phyloP scores from a whole-genome alignment of 2,888 invertebrate species.

The Melipona beecheii region DNA sequence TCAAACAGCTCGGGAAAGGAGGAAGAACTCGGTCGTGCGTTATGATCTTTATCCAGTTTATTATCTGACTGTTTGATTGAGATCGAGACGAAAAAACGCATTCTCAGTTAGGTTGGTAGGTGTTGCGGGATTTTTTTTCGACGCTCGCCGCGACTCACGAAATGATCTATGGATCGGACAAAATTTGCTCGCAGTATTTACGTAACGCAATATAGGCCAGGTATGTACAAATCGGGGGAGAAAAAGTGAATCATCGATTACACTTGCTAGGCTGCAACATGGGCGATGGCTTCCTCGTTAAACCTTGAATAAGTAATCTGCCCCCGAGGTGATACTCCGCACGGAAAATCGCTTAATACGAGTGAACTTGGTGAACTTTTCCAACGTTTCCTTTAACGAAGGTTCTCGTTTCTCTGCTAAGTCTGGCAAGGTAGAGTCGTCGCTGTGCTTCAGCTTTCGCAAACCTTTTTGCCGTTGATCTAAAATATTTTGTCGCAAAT shows the following conservation, averaged over 20 bases:
- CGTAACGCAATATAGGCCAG: slow-evolving; percentile 50
- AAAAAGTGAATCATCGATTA: slow-evolving; percentile 73
- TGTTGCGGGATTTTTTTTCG: slow-evolving; percentile 29
- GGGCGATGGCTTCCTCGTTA: slow-evolving; percentile 69
- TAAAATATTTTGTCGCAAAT: background rate
- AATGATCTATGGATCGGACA: slow-evolving; percentile 48
- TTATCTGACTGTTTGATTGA: background rate
- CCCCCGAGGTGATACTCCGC: slow-evolving; percentile 29
- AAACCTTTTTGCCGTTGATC: background rate
- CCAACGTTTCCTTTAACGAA: background rate
- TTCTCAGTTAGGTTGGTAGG: slow-evolving; percentile 14
- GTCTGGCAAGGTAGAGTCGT: background rate
- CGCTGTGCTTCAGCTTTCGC: background rate
- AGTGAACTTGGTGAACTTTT: too few relatives aligned
- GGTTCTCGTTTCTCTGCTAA: background rate
- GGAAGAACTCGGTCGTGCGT: too few relatives aligned
- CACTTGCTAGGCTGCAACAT: slow-evolving; percentile 70
- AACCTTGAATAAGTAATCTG: slow-evolving; percentile 71
- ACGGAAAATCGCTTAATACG: slow-evolving; percentile 3
- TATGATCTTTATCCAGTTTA: too few relatives aligned
- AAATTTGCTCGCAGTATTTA: slow-evolving; percentile 45
- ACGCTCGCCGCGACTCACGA: slow-evolving; percentile 22
- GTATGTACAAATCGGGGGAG: slow-evolving; percentile 48
- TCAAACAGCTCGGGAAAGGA: background rate
- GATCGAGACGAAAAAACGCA: background rate